Percentiles rank a stretch among this genome's conserved stretches.
Conservation (phyloP, 2,888 invertebrate genomes). For the Encarsia formosa region DNA sequence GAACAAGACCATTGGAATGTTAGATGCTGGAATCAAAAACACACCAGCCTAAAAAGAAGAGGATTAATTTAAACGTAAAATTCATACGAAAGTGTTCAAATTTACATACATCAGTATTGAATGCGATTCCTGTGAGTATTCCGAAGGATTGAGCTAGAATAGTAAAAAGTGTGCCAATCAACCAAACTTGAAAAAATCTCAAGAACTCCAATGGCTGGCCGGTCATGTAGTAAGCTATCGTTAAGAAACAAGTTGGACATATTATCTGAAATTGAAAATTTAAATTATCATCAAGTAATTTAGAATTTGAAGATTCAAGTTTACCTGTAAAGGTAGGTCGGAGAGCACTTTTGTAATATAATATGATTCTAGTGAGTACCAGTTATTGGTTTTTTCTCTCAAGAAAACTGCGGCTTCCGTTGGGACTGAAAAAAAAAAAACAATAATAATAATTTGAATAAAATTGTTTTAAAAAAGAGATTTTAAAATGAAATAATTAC, state of each 20-base stretch:
- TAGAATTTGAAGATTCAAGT: not conserved
- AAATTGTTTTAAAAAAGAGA: not conserved
- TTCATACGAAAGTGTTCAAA: not conserved
- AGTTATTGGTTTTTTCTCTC: conserved; percentile 72
- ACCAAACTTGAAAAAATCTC: conserved; percentile 63
- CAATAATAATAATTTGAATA: not conserved
- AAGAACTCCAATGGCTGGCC: conserved; percentile 65
- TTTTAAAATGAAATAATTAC: conserved; percentile 52
- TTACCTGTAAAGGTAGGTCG: conserved; percentile 71
- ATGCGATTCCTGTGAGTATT: conserved; percentile 68
- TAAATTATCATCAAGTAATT: not conserved
- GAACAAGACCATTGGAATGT: conserved; percentile 78
- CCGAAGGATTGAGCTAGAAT: conserved; percentile 76
- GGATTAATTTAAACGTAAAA: too few relatives aligned
- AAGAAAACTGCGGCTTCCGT: conserved; percentile 68
- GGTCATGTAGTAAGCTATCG: conserved; percentile 75
- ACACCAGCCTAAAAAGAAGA: conserved; percentile 68
- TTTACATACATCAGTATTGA: conserved; percentile 59
- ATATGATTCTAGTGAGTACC: conserved; percentile 71
- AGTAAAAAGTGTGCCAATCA: conserved; percentile 64
- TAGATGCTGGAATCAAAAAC: conserved; percentile 72
- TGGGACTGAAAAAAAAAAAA: conserved; percentile 59
- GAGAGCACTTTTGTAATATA: conserved; percentile 71
- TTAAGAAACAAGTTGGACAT: conserved; percentile 68
- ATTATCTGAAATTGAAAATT: conserved; percentile 54